Evolutionary conservation across 1,140 invertebrate genomes (phyloP).

Genomic region (Belonocnema kinseyi): DNA sequence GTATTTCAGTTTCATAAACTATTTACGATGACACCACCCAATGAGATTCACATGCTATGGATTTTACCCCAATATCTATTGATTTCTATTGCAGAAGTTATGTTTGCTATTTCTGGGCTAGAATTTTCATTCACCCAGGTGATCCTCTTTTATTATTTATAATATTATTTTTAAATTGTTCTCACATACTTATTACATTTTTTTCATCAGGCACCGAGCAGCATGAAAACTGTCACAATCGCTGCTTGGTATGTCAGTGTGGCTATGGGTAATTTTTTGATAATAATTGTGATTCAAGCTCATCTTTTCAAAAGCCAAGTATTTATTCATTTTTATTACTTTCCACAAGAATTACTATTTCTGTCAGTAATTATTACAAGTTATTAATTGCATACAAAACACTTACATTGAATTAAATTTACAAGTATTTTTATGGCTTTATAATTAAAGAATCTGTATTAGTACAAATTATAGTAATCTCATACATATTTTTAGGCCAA

Average conservation of each 20-base stretch:
- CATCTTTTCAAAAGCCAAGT: constrained; percentile 80
- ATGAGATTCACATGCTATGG: constrained; percentile 87
- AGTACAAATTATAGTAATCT: neutral
- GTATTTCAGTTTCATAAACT: constrained; percentile 45
- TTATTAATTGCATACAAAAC: too few relatives aligned
- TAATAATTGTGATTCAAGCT: constrained; percentile 88
- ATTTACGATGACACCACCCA: constrained; percentile 79
- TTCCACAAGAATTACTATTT: neutral
- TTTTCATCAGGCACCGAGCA: constrained; percentile 80
- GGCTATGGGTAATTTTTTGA: constrained; percentile 93
- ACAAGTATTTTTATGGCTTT: too few relatives aligned
- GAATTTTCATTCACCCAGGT: constrained; percentile 92
- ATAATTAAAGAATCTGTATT: neutral
- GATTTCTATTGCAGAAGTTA: constrained; percentile 88
- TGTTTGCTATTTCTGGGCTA: constrained; percentile 94
- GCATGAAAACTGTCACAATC: constrained; percentile 94
- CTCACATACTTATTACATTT: neutral
- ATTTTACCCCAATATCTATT: constrained; percentile 91
- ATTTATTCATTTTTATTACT: constrained; percentile 48
- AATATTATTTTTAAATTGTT: neutral
- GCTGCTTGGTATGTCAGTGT: constrained; percentile 93
- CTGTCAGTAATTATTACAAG: neutral
- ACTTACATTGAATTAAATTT: too few relatives aligned
- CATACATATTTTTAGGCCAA: constrained; percentile 79
- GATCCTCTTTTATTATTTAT: neutral